These are phyloP conservation scores for Cygnus olor DNA, from an alignment of 2,797 vertebrate genomes.

Conservation along the genomic window DNA sequence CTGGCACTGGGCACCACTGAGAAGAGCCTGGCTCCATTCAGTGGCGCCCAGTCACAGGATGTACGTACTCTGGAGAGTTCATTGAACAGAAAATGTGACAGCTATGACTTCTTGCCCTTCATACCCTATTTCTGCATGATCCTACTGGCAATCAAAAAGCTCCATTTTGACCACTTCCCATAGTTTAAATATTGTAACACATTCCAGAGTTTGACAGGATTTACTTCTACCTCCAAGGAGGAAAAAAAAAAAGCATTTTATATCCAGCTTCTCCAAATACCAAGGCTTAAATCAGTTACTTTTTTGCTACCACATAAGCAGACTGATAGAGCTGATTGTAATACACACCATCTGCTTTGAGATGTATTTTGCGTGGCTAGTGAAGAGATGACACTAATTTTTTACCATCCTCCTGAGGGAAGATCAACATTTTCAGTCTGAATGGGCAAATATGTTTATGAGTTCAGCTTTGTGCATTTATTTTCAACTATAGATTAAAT, in stretches of 20 bases:
- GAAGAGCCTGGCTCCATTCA: background rate
- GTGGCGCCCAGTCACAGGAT: background rate
- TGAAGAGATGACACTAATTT: background rate
- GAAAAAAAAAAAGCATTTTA: background rate
- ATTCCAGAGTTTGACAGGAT: background rate
- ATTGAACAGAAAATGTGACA: background rate
- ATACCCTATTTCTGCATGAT: background rate
- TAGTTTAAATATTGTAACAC: background rate
- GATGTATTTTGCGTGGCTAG: background rate
- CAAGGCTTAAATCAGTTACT: background rate
- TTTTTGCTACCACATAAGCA: background rate
- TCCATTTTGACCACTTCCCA: background rate
- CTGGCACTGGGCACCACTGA: background rate
- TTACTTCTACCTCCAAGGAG: background rate
- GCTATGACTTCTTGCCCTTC: background rate
- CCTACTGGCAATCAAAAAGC: background rate
- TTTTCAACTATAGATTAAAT: background rate
- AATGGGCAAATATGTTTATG: background rate
- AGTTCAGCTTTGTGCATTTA: background rate
- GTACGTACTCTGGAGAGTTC: background rate
- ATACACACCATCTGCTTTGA: background rate
- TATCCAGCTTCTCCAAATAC: background rate
- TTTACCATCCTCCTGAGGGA: background rate
- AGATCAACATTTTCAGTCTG: background rate
- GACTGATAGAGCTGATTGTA: rapidly evolving